Percentiles rank a stretch among this genome's conserved stretches.
phyloP scores from a whole-genome alignment of 2,113 vertebrate species.

The Sapajus apella region DNA sequence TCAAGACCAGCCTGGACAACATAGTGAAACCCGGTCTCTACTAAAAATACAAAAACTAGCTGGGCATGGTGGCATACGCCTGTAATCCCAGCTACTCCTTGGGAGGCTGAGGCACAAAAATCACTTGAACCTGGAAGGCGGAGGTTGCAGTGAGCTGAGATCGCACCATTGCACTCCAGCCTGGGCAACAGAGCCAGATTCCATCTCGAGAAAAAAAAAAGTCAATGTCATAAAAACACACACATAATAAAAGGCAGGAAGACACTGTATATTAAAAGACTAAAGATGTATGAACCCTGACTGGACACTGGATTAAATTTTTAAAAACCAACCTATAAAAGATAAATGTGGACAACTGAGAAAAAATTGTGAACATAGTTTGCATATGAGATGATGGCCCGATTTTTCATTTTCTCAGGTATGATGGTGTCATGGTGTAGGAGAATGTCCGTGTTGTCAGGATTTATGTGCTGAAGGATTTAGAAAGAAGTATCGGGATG shows the following conservation, averaged over 20 bases:
- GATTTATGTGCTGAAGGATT: not conserved
- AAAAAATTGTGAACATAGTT: not conserved
- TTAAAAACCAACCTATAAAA: not conserved
- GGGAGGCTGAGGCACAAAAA: too few relatives aligned
- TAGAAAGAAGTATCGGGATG: not conserved
- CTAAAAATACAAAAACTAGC: too few relatives aligned
- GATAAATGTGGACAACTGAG: not conserved
- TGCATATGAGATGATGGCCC: not conserved
- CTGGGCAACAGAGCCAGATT: too few relatives aligned
- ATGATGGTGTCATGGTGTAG: not conserved
- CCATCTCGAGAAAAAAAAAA: not conserved
- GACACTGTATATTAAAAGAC: not conserved
- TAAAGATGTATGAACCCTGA: not conserved
- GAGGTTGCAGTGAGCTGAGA: too few relatives aligned
- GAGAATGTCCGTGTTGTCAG: not conserved
- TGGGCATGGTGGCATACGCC: too few relatives aligned
- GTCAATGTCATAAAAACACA: not conserved
- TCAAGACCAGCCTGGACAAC: too few relatives aligned
- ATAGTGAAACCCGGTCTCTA: too few relatives aligned
- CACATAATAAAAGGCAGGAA: not conserved
- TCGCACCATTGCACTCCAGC: too few relatives aligned
- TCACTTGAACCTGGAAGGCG: too few relatives aligned
- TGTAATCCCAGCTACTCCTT: too few relatives aligned
- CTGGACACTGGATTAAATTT: not conserved
- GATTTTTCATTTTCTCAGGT: not conserved